phyloP scores from a whole-genome alignment of 1,140 invertebrate species.

The Drosophila sturtevanti region DNA sequence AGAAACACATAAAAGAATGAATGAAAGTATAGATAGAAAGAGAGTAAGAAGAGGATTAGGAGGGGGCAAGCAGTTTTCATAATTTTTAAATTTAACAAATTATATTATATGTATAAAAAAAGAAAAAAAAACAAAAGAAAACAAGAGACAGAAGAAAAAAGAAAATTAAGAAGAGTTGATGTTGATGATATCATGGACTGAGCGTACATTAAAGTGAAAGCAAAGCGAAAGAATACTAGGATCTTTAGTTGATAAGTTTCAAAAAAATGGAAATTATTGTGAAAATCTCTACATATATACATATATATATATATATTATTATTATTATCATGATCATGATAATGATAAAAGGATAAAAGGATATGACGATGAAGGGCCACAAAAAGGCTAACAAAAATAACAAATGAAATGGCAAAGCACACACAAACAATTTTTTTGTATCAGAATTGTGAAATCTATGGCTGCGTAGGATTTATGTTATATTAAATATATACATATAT shows the following conservation, averaged over 20 bases:
- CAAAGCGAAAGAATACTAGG: slow-evolving; percentile 58
- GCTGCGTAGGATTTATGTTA: slow-evolving; percentile 60
- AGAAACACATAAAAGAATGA: slow-evolving; percentile 32
- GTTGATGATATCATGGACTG: slow-evolving; percentile 74
- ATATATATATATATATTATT: too few relatives aligned
- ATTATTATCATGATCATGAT: neutral
- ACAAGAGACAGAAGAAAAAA: slow-evolving; percentile 1
- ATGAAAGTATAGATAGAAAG: slow-evolving; percentile 22
- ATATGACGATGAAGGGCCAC: slow-evolving; percentile 18
- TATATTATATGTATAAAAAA: slow-evolving; percentile 21
- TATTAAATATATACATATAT: slow-evolving; percentile 51
- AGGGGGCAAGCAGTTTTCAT: slow-evolving; percentile 61
- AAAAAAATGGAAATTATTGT: slow-evolving; percentile 45
- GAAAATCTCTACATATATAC: slow-evolving; percentile 27
- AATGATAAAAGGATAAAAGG: too few relatives aligned
- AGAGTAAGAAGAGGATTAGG: too few relatives aligned
- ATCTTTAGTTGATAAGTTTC: slow-evolving; percentile 70
- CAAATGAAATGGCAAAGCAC: slow-evolving; percentile 46
- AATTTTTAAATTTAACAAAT: slow-evolving; percentile 51
- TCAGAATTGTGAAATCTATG: slow-evolving; percentile 30
- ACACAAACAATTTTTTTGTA: slow-evolving; percentile 30
- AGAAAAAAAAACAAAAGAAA: slow-evolving; percentile 16
- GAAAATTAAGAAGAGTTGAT: neutral
- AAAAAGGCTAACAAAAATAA: slow-evolving; percentile 42
- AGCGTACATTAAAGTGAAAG: slow-evolving; percentile 65